These are phyloP conservation scores for Ormyrus nitidulus DNA, from an alignment of 2,888 invertebrate genomes.

Conservation along the genomic window DNA sequence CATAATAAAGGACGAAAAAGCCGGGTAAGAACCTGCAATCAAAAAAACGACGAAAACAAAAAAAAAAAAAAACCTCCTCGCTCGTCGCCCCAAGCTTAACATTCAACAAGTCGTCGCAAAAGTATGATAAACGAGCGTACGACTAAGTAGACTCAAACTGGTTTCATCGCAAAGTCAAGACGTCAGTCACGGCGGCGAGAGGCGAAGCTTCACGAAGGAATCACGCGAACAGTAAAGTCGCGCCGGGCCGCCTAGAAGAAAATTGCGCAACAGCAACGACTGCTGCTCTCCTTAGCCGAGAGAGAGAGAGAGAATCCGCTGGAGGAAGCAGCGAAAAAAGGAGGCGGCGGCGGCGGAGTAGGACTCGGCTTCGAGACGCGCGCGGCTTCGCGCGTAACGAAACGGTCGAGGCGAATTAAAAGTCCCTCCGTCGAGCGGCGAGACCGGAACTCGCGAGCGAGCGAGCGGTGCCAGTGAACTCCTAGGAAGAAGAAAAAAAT, in stretches of 20 bases:
- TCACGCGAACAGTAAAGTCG: background rate
- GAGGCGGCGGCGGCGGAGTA: background rate
- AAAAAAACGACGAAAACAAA: too few species aligned
- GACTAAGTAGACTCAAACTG: too few species aligned
- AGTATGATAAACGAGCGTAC: too few species aligned
- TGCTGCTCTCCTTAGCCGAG: background rate
- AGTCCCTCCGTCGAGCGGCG: slow-evolving; percentile 61
- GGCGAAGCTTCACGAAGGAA: too few species aligned
- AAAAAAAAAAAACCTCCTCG: too few species aligned
- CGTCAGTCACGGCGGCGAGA: too few species aligned
- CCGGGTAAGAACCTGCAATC: too few species aligned
- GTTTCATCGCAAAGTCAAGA: too few species aligned
- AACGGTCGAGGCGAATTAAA: slow-evolving; percentile 51
- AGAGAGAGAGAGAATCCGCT: slow-evolving; percentile 10
- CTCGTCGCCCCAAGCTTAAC: too few species aligned
- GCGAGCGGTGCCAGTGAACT: slow-evolving; percentile 69
- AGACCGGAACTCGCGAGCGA: slow-evolving; percentile 65
- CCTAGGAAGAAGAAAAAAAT: slow-evolving; percentile 37
- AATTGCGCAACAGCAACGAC: slow-evolving; percentile 51
- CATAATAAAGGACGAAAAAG: too few species aligned
- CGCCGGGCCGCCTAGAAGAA: slow-evolving; percentile 13
- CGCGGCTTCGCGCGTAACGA: slow-evolving; percentile 48
- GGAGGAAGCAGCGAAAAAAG: slow-evolving; percentile 30
- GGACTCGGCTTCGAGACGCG: too few species aligned
- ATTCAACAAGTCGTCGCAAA: too few species aligned